Evolutionary conservation across 2,888 invertebrate genomes (phyloP), one percentile per base, ranked within the genome.

Genomic region (Nomada flava): DNA sequence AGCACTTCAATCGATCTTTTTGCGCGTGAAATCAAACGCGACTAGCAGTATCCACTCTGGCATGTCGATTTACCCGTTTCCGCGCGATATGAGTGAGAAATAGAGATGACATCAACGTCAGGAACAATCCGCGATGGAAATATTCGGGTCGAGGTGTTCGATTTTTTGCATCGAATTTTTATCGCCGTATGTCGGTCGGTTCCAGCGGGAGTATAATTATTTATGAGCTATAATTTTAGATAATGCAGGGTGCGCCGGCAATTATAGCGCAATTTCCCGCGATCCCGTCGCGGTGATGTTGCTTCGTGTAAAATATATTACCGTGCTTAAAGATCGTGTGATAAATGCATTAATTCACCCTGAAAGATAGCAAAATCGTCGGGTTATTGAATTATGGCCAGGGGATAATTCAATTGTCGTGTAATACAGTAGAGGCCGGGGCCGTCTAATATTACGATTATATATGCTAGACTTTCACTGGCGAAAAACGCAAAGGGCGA

Each of bases 211-310:
- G 65, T 62, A 67, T 70, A 64, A 80, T 80, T 79, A 79, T 74
- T 82, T 82, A 80, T 26, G 68, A 74, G 57, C 59, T 26, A 15
- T 73, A 81, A 68, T 69, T 69, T 74, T 50, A 60, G 60, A 68
- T 81, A 74, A 80, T 65, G 59, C 65, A 80, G 65, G 74, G 81
- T 70, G 81, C 60, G 80, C 47, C 82, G n/a, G 81, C 50, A 71
- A 82, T 81, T 82, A 76, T 76, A 75, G 69, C 59, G 80, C 74
- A 71, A 80, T 50, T 62, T 57, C 47, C 57, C 64, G 64, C 44
- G 80, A 80, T n/a, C 70, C 55, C 44, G 76, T 67, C 76, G 70
- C 60, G 53, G n/a, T 18, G 57, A 18, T 36, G 65, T 68, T 68
- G 82, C 76, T 44, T 63, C 70, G 71, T 57, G 59, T 47, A 13